Base-by-base conservation (phyloP, 2,888 invertebrate genomes). In the Melieria picta region DNA sequence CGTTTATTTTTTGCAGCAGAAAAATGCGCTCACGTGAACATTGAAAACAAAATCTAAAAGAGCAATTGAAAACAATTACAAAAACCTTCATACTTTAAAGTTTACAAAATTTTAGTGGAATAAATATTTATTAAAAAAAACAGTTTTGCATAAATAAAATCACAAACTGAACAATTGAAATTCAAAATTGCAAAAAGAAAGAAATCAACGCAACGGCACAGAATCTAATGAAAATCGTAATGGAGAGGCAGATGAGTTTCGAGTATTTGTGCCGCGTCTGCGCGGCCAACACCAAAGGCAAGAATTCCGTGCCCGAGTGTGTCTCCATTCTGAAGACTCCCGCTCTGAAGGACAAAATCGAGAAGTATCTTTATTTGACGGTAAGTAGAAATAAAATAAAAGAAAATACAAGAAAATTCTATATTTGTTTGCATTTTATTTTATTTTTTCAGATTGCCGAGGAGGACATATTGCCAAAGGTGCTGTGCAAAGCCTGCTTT, bases 181-280 rank as follows among this genome's bases (percentile, higher is more conserved):
- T 30, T 30, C 30, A 30, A 30, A 30, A 30, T 30, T 30, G 30
- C 30, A 42, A 71, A 16, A 73, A 60, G 3, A 43, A 69, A 55
- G 60, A 58, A 63, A 71, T 43, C 56, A 47, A 69, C 52, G 71
- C 45, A 30, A 56, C 13, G 30, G 30, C 30, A 30, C 30, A 30
- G 30, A 30, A 30, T 30, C 30, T 30, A 30, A 30, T 30, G 2
- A 30, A 30, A 30, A 3, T 30, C 30, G 69, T 10, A n/a, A 83
- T 83, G 83, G 83, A 83, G 74, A 75, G 78, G 45, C 82, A 83
- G 60, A 66, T 74, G 56, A 76, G 76, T 71, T 83, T 84, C 30
- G 84, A 84, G 65, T 81, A 80, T 77, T 78, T 84, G 70, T 84
- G 84, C 67, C 84, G 84, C 60, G 80, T 84, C 68, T 84, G 84